Conservation (phyloP, 2,113 vertebrate species). For the Ranitomeya imitator region DNA sequence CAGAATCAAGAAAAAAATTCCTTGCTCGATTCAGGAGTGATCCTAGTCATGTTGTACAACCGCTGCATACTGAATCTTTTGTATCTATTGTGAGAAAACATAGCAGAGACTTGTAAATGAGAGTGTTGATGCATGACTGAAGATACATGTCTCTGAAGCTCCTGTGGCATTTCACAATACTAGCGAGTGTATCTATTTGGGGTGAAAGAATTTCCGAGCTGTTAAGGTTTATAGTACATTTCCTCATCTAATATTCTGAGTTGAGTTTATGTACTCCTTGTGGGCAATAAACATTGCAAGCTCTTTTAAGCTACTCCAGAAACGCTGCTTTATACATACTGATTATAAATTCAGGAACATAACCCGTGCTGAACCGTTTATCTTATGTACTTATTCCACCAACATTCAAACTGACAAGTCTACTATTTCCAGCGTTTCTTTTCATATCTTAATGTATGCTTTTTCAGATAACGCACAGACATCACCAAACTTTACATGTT, state of each 20-base stretch:
- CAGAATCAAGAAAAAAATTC: not conserved
- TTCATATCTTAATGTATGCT: constrained; percentile 77
- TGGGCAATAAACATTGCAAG: constrained; percentile 63
- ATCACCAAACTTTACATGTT: constrained; percentile 81
- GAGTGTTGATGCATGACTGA: constrained; percentile 23
- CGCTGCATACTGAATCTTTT: not conserved
- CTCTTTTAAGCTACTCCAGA: constrained; percentile 63
- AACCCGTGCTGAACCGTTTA: constrained; percentile 80
- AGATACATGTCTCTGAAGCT: constrained; percentile 35
- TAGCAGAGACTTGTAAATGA: constrained; percentile 30
- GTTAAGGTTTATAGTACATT: constrained; percentile 52
- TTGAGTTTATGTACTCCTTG: constrained; percentile 59
- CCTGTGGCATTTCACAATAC: constrained; percentile 18
- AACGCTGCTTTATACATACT: constrained; percentile 66
- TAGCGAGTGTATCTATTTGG: constrained; percentile 52
- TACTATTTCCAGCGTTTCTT: constrained; percentile 74
- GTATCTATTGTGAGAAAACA: constrained; percentile 6
- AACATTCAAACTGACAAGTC: constrained; percentile 82
- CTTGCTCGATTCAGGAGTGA: not conserved
- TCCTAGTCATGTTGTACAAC: not conserved
- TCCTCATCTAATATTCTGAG: constrained; percentile 57
- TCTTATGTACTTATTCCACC: constrained; percentile 84
- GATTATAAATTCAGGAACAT: constrained; percentile 79
- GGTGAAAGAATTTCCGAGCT: constrained; percentile 49
- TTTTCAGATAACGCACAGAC: constrained; percentile 73